Percentiles rank a stretch among this genome's conserved stretches.
Conservation (phyloP, 2,888 invertebrate species). For the Branchellion lobata region DNA sequence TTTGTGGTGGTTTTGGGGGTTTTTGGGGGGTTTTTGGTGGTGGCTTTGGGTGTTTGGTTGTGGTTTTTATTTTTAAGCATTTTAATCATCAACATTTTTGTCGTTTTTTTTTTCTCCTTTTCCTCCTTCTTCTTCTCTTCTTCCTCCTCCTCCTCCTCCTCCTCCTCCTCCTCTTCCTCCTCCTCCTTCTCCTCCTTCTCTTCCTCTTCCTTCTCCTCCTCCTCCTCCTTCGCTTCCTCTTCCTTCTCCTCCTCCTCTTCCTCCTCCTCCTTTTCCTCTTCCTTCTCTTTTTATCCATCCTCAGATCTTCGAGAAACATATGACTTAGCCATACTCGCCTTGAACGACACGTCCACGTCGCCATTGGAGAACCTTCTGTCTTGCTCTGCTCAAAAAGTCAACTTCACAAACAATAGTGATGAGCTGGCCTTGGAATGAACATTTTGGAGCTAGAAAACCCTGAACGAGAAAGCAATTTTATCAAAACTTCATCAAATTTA, state of each 20-base stretch:
- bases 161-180: neutral
- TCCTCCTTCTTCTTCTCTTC: neutral
- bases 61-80: neutral
- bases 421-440: too few species aligned
- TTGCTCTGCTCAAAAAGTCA: slow-evolving; percentile 11
- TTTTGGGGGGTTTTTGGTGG: neutral
- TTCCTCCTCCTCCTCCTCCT: neutral
- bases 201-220: neutral
- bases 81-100: neutral
- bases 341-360: slow-evolving; percentile 10
- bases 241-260: neutral
- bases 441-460: too few species aligned
- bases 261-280: neutral
- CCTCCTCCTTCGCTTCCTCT: neutral
- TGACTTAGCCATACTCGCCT: slow-evolving; percentile 10
- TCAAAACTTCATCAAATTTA: too few species aligned
- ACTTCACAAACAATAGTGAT: too few species aligned
- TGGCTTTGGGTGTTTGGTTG: neutral
- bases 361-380: slow-evolving; percentile 10
- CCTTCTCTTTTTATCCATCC: neutral
- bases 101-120: neutral
- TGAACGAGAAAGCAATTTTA: too few species aligned
- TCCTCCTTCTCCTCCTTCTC: neutral
- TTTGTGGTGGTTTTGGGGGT: neutral
- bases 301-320: slow-evolving; percentile 22